Evolutionary conservation across 23 tunicate species (phyloP), one percentile per base, ranked within the genome.

Genomic region (Styela plicata): DNA sequence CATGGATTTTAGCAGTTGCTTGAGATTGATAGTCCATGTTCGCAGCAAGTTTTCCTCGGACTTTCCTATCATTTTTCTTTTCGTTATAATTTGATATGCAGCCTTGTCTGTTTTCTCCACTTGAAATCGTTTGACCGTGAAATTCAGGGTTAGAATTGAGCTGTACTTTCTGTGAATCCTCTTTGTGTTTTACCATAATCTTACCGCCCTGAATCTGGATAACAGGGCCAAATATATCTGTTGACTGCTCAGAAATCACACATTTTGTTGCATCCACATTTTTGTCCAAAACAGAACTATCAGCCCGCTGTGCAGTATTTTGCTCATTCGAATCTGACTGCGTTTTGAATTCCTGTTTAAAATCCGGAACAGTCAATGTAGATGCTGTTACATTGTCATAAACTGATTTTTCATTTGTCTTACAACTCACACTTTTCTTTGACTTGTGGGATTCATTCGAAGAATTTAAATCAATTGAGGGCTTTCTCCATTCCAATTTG

Each of bases 221-320:
- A 27, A 76, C 31, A 36, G 81, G 81, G 2, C 81, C 81, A 53
- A 76, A 76, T 10, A 24, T 21, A 33, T 76, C 81, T 19, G 52
- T n/a, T n/a, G n/a, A n/a, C n/a, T n/a, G n/a, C n/a, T n/a, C n/a
- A n/a, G n/a, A 21, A n/a, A n/a, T n/a, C n/a, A n/a, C n/a, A n/a
- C n/a, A n/a, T 62, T 62, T 62, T 62, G n/a, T 62, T 62, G 65
- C 65, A 22, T 62, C 65, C n/a, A 21, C n/a, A 23, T 62, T 62
- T 23, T 62, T 62, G 21, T 62, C 65, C 65, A 0, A 23, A 62
- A 0, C n/a, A 67, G 19, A 21, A 67, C 71, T 66, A 24, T 27
- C 71, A 25, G 30, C 22, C 13, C 22, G 0, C 17, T 18, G n/a
- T 18, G 17, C 0, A 29, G 30, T 18, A 1, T 67, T 1, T 25